Percentiles rank a stretch among this genome's conserved stretches.
Evolutionary conservation across 2,797 vertebrate genomes (phyloP).

Genomic region (Hapalemur alaotrensis): DNA sequence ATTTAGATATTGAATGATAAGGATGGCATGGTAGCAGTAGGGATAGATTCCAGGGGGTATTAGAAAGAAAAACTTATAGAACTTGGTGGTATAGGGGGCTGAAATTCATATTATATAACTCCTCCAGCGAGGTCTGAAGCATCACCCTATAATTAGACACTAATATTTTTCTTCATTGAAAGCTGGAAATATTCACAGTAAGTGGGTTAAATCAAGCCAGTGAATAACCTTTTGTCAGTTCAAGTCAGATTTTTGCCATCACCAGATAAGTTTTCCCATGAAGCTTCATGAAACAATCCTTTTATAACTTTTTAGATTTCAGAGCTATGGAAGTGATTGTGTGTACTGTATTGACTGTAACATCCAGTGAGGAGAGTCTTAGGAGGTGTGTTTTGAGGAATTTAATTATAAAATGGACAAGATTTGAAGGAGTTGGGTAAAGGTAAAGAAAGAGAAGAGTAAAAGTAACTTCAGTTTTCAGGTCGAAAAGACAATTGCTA

Average conservation of each 20-base stretch:
- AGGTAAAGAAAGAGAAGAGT: background rate
- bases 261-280: slow-evolving; percentile 18
- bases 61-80: background rate
- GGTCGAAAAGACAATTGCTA: background rate
- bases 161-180: slow-evolving; percentile 19
- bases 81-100: background rate
- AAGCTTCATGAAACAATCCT: background rate
- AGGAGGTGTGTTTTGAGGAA: background rate
- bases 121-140: background rate
- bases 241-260: slow-evolving; percentile 4
- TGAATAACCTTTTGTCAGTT: slow-evolving; percentile 10
- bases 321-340: background rate
- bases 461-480: background rate
- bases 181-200: slow-evolving; percentile 17
- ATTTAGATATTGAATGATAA: background rate
- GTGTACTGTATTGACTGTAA: background rate
- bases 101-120: background rate
- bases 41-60: background rate
- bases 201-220: background rate
- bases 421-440: background rate
- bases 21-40: background rate
- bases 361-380: background rate
- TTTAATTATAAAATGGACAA: background rate
- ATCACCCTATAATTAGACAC: slow-evolving; percentile 8
- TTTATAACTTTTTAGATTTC: slow-evolving; percentile 1